phyloP scores from a whole-genome alignment of 2,113 vertebrate species.

The Rousettus leschenaultii region DNA sequence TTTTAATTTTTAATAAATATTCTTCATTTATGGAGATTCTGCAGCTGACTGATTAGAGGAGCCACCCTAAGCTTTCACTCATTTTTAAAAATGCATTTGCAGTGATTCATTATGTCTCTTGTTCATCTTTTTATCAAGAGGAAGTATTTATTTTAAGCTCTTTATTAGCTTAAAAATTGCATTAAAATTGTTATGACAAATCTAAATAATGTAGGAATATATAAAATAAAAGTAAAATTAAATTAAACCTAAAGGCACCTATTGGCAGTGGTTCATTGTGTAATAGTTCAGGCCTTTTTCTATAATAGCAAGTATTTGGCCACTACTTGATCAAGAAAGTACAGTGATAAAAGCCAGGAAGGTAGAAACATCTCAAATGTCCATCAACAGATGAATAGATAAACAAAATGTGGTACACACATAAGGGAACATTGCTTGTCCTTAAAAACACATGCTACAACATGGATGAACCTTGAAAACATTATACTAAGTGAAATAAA shows the following conservation, averaged over 20 bases:
- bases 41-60: not conserved
- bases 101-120: not conserved
- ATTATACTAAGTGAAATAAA: not conserved
- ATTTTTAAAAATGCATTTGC: conserved; percentile 5
- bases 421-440: not conserved
- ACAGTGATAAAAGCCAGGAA: not conserved
- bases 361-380: not conserved
- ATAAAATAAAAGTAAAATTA: not conserved
- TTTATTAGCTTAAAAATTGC: conserved; percentile 21
- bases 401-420: not conserved
- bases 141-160: conserved; percentile 40
- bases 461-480: not conserved
- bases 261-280: not conserved
- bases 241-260: not conserved
- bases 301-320: not conserved
- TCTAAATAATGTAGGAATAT: conserved; percentile 15
- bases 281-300: not conserved
- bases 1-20: conserved; percentile 54
- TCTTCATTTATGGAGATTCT: conserved; percentile 39
- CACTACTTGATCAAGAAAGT: not conserved
- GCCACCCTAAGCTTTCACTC: not conserved
- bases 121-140: not conserved
- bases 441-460: not conserved
- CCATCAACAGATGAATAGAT: not conserved
- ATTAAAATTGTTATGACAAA: not conserved